Conservation (phyloP, 2,113 vertebrate species). For the Caloenas nicobarica region DNA sequence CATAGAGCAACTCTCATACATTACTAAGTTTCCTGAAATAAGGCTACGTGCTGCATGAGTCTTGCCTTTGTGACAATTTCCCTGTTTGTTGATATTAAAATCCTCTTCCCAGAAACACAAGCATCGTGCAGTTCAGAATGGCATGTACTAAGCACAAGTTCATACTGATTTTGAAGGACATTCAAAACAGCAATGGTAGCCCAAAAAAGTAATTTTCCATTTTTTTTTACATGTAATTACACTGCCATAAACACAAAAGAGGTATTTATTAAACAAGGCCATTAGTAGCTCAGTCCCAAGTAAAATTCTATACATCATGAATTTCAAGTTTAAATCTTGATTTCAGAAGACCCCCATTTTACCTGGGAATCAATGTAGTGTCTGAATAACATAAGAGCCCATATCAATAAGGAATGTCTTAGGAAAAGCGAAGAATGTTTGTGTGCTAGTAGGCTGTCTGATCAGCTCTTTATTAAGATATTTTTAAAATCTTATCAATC, state of each 20-base stretch:
- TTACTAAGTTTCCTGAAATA: not conserved
- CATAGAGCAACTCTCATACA: not conserved
- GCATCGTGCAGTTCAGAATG: not conserved
- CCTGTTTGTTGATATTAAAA: slow-evolving; percentile 34
- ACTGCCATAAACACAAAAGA: not conserved
- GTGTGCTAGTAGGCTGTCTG: not conserved
- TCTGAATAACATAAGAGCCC: not conserved
- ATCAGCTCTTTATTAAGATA: not conserved
- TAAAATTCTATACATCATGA: not conserved
- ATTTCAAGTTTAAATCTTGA: not conserved
- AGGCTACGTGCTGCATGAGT: not conserved
- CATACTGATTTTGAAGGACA: not conserved
- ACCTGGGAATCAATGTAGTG: not conserved
- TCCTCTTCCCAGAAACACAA: not conserved
- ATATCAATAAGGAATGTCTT: not conserved
- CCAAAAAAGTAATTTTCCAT: not conserved
- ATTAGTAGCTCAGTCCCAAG: not conserved
- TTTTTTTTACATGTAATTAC: not conserved
- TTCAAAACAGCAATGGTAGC: not conserved
- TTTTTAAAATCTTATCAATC: not conserved
- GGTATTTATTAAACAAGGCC: not conserved
- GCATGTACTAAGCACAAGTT: not conserved
- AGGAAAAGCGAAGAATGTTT: not conserved
- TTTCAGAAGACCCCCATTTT: not conserved
- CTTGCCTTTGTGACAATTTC: slow-evolving; percentile 1